Conservation (phyloP, 2,888 invertebrate genomes). For the Nephrocerus scutellatus region DNA sequence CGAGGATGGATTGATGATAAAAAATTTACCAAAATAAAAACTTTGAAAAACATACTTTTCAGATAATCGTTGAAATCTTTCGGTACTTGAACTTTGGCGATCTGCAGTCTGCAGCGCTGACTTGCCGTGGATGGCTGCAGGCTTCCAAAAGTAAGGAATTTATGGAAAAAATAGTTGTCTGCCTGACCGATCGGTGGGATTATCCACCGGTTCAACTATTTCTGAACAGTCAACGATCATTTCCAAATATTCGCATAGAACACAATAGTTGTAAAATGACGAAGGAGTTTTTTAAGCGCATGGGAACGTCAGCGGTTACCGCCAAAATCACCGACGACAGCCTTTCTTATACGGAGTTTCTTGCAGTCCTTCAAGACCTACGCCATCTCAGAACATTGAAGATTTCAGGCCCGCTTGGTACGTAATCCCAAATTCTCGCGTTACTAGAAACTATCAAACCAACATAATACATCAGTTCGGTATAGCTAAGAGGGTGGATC, state of each 20-base stretch:
- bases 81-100: slow-evolving; percentile 60
- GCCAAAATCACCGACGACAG: too few relatives aligned
- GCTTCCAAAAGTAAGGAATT: slow-evolving; percentile 58
- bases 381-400: slow-evolving; percentile 56
- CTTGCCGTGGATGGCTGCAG: slow-evolving; percentile 60
- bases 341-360: too few relatives aligned
- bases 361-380: slow-evolving; percentile 51
- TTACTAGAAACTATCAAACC: too few relatives aligned
- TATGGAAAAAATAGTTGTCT: slow-evolving; percentile 31
- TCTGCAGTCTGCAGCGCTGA: slow-evolving; percentile 58
- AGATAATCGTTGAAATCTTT: slow-evolving; percentile 60
- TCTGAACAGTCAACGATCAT: slow-evolving; percentile 33
- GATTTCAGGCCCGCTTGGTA: too few relatives aligned
- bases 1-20: too few relatives aligned
- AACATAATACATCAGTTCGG: too few relatives aligned
- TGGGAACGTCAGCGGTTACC: slow-evolving; percentile 52
- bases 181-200: slow-evolving; percentile 37
- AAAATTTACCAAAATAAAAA: too few relatives aligned
- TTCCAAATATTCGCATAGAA: slow-evolving; percentile 36
- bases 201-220: slow-evolving; percentile 36
- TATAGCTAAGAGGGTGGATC: too few relatives aligned
- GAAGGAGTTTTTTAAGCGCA: slow-evolving; percentile 53
- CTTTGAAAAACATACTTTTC: too few relatives aligned
- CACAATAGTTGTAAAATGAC: slow-evolving; percentile 39
- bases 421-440: too few relatives aligned